phyloP scores from a whole-genome alignment of 1,140 invertebrate species.

The Pogonomyrmex barbatus region DNA sequence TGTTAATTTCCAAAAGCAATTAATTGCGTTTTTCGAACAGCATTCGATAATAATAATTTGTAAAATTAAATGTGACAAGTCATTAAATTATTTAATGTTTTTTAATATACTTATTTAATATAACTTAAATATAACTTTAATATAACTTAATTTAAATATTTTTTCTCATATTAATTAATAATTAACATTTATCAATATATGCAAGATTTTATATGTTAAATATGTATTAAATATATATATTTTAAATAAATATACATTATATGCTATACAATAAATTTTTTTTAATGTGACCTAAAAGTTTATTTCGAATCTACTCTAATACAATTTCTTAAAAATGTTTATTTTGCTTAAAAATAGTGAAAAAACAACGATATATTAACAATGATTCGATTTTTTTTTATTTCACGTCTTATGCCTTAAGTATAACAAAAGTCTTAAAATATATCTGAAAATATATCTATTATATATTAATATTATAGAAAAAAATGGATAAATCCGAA shows the following conservation, averaged over 20 bases:
- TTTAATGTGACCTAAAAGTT: no score
- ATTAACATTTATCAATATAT: neutral
- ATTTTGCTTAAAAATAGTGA: constrained; percentile 12
- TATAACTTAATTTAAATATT: constrained; percentile 44
- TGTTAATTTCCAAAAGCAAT: constrained; percentile 60
- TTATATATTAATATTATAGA: neutral
- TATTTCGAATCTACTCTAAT: neutral
- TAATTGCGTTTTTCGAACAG: constrained; percentile 49
- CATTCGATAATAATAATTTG: neutral
- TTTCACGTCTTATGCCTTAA: constrained; percentile 37
- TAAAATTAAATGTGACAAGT: constrained; percentile 57
- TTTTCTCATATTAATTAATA: neutral
- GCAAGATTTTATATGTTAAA: neutral
- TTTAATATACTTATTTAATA: no score
- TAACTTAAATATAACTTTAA: no score
- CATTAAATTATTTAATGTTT: no score
- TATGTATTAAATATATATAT: neutral
- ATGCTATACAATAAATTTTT: no score
- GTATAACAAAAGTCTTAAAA: constrained; percentile 38
- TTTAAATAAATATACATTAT: neutral
- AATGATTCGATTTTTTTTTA: neutral
- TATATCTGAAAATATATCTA: constrained; percentile 19
- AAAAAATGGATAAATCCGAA: neutral
- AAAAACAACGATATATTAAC: neutral
- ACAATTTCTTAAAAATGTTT: neutral